Evolutionary conservation across 2,113 vertebrate species (phyloP).

Genomic region (Ammodytes dubius): DNA sequence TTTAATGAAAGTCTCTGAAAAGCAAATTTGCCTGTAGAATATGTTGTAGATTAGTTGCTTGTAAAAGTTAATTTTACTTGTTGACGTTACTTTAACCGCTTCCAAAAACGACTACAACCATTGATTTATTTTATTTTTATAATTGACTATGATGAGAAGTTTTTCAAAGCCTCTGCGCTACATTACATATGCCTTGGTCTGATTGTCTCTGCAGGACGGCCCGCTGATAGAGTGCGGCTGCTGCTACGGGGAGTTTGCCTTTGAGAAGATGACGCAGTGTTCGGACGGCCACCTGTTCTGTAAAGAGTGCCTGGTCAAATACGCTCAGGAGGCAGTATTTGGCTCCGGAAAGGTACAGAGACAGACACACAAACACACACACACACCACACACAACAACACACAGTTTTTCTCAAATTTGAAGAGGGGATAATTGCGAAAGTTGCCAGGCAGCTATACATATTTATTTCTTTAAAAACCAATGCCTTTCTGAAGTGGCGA

Average conservation of each 20-base stretch:
- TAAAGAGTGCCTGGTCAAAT: conserved; percentile 97
- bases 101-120: no score
- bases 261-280: conserved; percentile 97
- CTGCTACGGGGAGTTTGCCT: conserved; percentile 95
- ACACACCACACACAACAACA: not conserved
- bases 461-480: not conserved
- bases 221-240: conserved; percentile 98
- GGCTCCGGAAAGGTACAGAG: conserved; percentile 92
- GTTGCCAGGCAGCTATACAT: conserved; percentile 24
- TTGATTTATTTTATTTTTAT: no score
- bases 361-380: not conserved
- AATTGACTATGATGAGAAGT: not conserved
- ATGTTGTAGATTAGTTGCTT: not conserved
- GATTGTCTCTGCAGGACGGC: conserved; percentile 86
- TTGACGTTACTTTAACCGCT: not conserved
- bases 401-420: not conserved
- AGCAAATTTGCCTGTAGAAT: not conserved
- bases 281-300: conserved; percentile 97
- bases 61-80: not conserved
- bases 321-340: conserved; percentile 97
- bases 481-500: not conserved
- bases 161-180: not conserved
- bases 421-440: not conserved
- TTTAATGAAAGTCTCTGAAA: not conserved
- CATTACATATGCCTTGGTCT: not conserved